phyloP scores from a whole-genome alignment of 2,888 invertebrate species.

The Lagria hirta region DNA sequence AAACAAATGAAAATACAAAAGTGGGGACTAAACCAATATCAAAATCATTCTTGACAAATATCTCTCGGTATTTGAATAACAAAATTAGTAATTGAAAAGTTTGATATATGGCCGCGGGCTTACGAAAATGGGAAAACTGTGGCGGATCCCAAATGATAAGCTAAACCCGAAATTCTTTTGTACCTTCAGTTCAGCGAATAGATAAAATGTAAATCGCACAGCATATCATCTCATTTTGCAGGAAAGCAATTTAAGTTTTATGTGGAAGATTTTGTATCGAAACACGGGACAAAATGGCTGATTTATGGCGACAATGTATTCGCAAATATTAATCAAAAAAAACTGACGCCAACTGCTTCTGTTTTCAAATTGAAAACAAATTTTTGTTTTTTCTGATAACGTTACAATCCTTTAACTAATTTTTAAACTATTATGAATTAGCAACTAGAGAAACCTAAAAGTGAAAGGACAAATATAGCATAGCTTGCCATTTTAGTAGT shows the following conservation, averaged over 20 bases:
- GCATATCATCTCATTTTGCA: constrained; percentile 33
- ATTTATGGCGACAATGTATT: constrained; percentile 15
- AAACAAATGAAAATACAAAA: constrained; percentile 5
- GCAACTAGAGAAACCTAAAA: too few relatives aligned
- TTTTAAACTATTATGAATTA: too few relatives aligned
- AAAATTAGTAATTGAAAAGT: constrained; percentile 28
- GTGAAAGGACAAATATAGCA: too few relatives aligned
- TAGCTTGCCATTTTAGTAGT: too few relatives aligned
- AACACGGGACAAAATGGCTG: constrained; percentile 13
- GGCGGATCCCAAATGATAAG: constrained; percentile 28
- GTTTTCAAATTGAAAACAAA: too few relatives aligned
- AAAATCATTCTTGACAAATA: constrained; percentile 18
- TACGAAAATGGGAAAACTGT: constrained; percentile 25
- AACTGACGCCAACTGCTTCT: too few relatives aligned
- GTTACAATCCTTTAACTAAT: too few relatives aligned
- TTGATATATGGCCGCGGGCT: constrained; percentile 24
- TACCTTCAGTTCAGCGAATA: constrained; percentile 19
- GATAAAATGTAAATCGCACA: constrained; percentile 36
- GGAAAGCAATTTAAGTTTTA: constrained; percentile 35
- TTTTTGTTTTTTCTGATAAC: too few relatives aligned
- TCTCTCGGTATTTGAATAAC: constrained; percentile 22
- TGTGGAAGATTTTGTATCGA: constrained; percentile 29
- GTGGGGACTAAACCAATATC: constrained; percentile 15
- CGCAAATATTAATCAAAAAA: constrained; percentile 9
- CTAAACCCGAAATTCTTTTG: constrained; percentile 31